Evolutionary conservation across 2,797 vertebrate species (phyloP).

Genomic region (Aselliscus stoliczkanus): DNA sequence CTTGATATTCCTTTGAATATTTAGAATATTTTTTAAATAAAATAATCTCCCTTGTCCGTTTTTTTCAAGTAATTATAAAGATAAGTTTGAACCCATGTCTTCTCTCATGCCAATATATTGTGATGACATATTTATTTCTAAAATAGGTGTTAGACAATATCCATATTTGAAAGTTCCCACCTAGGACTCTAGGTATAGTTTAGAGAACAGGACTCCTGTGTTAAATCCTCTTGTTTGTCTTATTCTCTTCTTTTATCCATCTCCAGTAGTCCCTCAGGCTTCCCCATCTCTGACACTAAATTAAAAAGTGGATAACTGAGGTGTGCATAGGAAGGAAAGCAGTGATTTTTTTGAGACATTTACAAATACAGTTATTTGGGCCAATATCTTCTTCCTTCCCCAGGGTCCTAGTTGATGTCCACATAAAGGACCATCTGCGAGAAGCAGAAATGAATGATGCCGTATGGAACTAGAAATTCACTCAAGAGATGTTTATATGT

Average conservation of each 20-base stretch:
- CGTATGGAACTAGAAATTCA: background rate
- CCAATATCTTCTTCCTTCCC: background rate
- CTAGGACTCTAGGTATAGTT: background rate
- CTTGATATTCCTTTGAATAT: background rate
- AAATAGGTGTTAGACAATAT: background rate
- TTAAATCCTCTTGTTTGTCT: background rate
- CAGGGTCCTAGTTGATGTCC: background rate
- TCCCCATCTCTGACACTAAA: background rate
- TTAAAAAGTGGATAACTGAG: background rate
- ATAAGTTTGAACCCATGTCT: background rate
- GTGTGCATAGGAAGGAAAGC: background rate
- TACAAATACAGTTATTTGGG: background rate
- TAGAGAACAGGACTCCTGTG: background rate
- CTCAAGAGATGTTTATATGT: background rate
- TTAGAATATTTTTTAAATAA: background rate
- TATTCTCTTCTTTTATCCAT: background rate
- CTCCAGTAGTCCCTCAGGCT: rapidly evolving
- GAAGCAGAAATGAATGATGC: background rate
- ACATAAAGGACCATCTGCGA: background rate
- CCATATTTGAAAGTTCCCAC: background rate
- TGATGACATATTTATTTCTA: background rate
- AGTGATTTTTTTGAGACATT: background rate
- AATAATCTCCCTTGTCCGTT: background rate
- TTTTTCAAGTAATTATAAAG: background rate
- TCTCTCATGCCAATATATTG: background rate